Base-by-base conservation (phyloP, 2,888 invertebrate species). In the Disparrhopalites patrizii region DNA sequence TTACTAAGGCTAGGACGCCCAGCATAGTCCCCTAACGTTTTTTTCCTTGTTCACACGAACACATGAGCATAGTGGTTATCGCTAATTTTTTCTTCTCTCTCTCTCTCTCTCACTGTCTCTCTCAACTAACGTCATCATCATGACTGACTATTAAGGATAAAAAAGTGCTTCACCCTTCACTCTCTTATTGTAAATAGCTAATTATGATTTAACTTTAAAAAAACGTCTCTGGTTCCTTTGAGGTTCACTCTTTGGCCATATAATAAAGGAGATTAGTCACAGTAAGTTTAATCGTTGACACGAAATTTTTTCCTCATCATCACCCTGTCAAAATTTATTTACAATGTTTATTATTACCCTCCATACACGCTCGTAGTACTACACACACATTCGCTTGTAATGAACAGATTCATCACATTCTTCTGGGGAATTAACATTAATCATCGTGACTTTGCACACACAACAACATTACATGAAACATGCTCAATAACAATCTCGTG, bases 241-340 rank as follows among this genome's bases (percentile, higher is more conserved):
- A 3, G 30, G 13, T 25, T 55, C 30, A 33, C 31, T 18, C 10
- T 33, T 55, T n/a, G 15, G 20, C 31, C 23, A 7, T 28, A 55
- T 33, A 52, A n/a, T n/a, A n/a, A n/a, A n/a, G n/a, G n/a, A 15
- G 8, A 57, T 58, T 58, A 58, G 58, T 58, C 58, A 58, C 58
- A 58, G 58, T 58, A 43, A 58, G 58, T 58, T 58, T 38, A 58
- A 58, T 43, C 27, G 40, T 43, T 58, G 58, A 58, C 58, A 57
- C 27, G 38, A 38, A 58, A 43, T 58, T 58, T 27, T 52, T 28
- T 30, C 31, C 18, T 54, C 20, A 55, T 55, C 23, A 55, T 55
- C 36, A 55, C 28, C n/a, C 55, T 55, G 55, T 55, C 55, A 55
- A 31, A 54, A 55, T 33, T 55, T 55, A 55, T 55, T 55, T 18